phyloP scores from a whole-genome alignment of 2,888 invertebrate species.

The Yponomeuta plumbellus region DNA sequence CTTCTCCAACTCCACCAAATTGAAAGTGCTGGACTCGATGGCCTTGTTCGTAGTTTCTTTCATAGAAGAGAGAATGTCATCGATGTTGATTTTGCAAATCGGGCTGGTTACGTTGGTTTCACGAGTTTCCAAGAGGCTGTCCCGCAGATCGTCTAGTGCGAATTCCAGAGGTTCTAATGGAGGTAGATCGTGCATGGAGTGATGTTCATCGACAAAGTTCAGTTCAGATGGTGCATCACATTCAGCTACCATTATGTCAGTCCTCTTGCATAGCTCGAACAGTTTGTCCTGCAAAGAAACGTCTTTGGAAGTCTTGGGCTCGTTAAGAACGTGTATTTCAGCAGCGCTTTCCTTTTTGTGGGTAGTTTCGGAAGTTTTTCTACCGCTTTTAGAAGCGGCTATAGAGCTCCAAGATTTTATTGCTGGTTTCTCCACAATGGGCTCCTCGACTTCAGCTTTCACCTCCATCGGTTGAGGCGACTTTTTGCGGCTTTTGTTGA shows the following conservation, averaged over 20 bases:
- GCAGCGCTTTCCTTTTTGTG: slow-evolving; percentile 21
- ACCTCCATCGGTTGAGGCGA: slow-evolving; percentile 47
- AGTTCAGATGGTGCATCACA: slow-evolving; percentile 64
- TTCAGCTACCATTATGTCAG: slow-evolving; percentile 67
- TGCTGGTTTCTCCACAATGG: slow-evolving; percentile 39
- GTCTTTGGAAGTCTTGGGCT: slow-evolving; percentile 35
- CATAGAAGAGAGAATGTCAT: slow-evolving; percentile 62
- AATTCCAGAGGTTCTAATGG: slow-evolving; percentile 61
- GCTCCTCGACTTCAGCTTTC: slow-evolving; percentile 32
- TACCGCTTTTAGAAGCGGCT: slow-evolving; percentile 47
- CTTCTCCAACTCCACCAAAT: slow-evolving; percentile 63
- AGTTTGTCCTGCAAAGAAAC: slow-evolving; percentile 61
- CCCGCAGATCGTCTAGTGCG: slow-evolving; percentile 64
- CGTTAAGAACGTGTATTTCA: slow-evolving; percentile 27
- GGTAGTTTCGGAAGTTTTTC: slow-evolving; percentile 33
- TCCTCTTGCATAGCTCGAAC: slow-evolving; percentile 61
- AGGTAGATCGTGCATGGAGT: slow-evolving; percentile 54
- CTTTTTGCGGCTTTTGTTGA: slow-evolving; percentile 50
- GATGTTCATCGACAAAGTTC: slow-evolving; percentile 67
- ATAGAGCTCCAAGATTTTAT: slow-evolving; percentile 75
- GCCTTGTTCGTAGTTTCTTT: slow-evolving; percentile 53
- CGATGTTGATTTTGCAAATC: slow-evolving; percentile 67
- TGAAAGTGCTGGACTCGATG: slow-evolving; percentile 58
- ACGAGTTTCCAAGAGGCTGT: slow-evolving; percentile 56
- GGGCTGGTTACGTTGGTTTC: slow-evolving; percentile 56